phyloP scores from a whole-genome alignment of 2,888 invertebrate species.

The Hypolimnas misippus region DNA sequence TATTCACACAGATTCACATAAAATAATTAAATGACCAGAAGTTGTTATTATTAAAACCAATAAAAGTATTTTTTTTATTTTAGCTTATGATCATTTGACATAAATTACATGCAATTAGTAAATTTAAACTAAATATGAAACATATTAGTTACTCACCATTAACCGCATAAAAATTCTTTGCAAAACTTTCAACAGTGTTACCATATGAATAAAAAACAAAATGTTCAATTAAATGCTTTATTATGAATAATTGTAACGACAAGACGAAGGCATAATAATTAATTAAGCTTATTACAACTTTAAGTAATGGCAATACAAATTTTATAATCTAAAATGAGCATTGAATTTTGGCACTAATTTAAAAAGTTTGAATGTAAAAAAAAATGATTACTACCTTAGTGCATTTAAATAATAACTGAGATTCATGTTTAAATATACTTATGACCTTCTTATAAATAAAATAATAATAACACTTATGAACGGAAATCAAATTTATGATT shows the following conservation, averaged over 20 bases:
- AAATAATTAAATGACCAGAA: background rate
- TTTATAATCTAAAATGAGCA: constrained; percentile 30
- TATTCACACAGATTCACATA: constrained; percentile 14
- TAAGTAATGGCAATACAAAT: constrained; percentile 23
- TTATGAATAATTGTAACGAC: constrained; percentile 22
- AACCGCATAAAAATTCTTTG: background rate
- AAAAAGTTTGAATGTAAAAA: background rate
- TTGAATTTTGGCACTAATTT: constrained; percentile 26
- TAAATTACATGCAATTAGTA: constrained; percentile 27
- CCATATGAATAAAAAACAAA: constrained; percentile 29
- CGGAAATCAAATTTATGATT: background rate
- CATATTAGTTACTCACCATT: constrained; percentile 17
- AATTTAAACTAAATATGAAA: constrained; percentile 10
- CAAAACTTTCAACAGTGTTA: constrained; percentile 10
- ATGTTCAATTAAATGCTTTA: constrained; percentile 25
- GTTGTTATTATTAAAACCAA: background rate
- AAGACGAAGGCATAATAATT: constrained; percentile 5
- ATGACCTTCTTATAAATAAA: background rate
- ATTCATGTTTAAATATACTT: background rate
- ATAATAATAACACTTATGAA: background rate
- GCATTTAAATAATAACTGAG: background rate
- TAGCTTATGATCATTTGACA: constrained; percentile 10
- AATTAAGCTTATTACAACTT: constrained; percentile 15
- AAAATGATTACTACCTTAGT: background rate
- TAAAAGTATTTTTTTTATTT: background rate